Base-by-base conservation (phyloP, 2,113 vertebrate species). In the Pongo abelii region DNA sequence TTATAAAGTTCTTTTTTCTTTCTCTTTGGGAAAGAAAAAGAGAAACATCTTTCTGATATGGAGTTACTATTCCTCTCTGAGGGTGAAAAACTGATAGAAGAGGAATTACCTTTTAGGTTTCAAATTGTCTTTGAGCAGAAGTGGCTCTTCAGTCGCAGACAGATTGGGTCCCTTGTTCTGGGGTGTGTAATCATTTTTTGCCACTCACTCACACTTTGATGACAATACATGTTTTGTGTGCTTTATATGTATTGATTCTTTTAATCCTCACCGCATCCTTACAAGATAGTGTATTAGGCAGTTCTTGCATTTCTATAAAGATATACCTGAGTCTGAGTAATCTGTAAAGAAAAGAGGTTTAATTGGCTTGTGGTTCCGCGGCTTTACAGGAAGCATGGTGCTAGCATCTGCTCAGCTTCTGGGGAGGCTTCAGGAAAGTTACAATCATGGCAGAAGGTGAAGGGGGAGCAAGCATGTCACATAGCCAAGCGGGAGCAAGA, bases 1-100 rank as follows among this genome's bases (percentile, higher is more conserved):
- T 75, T 81, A 92, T 80, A 64, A 80, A 84, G 48, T 50, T 50
- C 23, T 81, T 89, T 87, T 91, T 91, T 38, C 35, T 69, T 97
- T 79, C 84, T 84, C 22, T 85, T 95, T 83, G 64, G 59, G 50
- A 64, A 90, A 27, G 17, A 40, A 75, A 70, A 95, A 46, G 8
- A 57, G 22, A 80, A 55, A n/a, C 9, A 79, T n/a, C 48, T 55
- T 80, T 13, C 32, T 86, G 84, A 38, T 35, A 16, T 12, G 32
- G 0, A 23, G 79, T 46, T 81, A 23, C 25, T 9, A 5, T 61
- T 95, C 74, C 87, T 92, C 61, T 85, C 38, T 55, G n/a, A 89
- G n/a, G 50, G 57, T 12, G 9, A 61, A 48, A 46, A 48, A 2
- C 27, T 11, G 12, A 30, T 8, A 48, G 69, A 75, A 32, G 38